These are phyloP conservation scores for Myotis planiceps DNA, from an alignment of 2,797 vertebrate genomes.

Conservation along the genomic window DNA sequence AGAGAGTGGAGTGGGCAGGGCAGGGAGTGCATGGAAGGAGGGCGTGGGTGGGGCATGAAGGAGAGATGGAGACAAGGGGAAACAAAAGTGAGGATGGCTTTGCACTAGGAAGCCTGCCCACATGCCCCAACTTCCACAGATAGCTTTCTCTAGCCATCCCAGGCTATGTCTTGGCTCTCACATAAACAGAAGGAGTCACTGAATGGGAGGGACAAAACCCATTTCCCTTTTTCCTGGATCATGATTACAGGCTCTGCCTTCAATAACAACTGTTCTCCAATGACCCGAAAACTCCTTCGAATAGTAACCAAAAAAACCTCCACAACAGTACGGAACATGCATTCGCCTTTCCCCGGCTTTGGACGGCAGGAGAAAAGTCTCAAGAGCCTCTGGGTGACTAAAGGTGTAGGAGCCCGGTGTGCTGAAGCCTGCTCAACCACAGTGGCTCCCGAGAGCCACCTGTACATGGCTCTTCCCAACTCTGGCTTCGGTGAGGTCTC, in stretches of 20 bases:
- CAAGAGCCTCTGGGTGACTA: background rate
- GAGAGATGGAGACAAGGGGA: slow-evolving; percentile 54
- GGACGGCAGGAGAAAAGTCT: background rate
- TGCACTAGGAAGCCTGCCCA: background rate
- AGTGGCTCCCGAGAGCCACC: background rate
- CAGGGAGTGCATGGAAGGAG: background rate
- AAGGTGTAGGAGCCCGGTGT: background rate
- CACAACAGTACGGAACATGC: background rate
- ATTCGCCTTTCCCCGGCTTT: background rate
- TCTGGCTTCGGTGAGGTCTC: background rate
- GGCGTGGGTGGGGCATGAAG: background rate
- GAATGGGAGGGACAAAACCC: background rate
- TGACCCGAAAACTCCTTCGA: background rate
- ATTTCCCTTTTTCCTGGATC: background rate
- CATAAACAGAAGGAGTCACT: background rate
- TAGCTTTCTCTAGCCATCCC: slow-evolving; percentile 48
- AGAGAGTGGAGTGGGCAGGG: slow-evolving; percentile 59
- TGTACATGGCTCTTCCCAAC: background rate
- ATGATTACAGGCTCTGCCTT: background rate
- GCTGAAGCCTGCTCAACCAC: background rate
- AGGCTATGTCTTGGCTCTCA: background rate
- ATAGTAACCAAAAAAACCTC: background rate
- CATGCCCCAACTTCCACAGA: slow-evolving; percentile 20
- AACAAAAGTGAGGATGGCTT: slow-evolving; percentile 74
- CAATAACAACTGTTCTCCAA: background rate